Evolutionary conservation across 2,113 vertebrate genomes (phyloP), one percentile per base, ranked within the genome.

Genomic region (Centropus bengalensis): DNA sequence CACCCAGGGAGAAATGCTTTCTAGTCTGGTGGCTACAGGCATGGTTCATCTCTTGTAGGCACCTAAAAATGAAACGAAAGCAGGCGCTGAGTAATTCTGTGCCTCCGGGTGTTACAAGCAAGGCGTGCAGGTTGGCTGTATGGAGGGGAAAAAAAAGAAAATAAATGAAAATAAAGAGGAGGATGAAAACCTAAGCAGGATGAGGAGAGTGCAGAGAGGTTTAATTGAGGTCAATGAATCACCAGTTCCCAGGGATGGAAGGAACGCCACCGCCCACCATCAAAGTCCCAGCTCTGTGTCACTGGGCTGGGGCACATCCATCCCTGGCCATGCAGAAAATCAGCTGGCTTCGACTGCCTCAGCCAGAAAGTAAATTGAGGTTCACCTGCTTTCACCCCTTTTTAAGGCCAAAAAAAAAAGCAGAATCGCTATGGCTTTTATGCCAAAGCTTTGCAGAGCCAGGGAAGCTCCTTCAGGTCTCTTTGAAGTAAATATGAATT

Each of bases 321-420:
- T 56, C 36, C 23, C 1, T 2, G 5, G 1, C 7, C 0, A 2
- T 33, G 51, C 23, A 24, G 26, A 26, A 32, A 23, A 8, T 20
- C n/a, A 27, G 9, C 68, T 19, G 40, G 14, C 40, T 32, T 36
- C 27, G 24, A 19, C 33, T 27, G 20, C 80, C 52, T 7, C 0
- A 3, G 32, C 38, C 47, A 20, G 49, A 32, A 32, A 30, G 23
- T 7, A 44, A 28, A 51, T 1, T 1, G 2, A 12, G 22, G 40
- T 47, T 21, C 22, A 8, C 15, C 28, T 14, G 14, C 8, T 32
- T 68, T 33, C 55, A 51, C 12, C 12, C 54, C 32, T 47, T 47
- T 22, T 26, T 27, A 55, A 36, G 36, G 36, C 36, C 36, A 36
- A 36, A 36, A 36, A 36, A 21, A 8, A 47, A 55, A 70, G 24